A percentile compares a stretch with the other conserved stretches of the same genome.
These are phyloP conservation scores for Propsilocerus akamusi DNA, from an alignment of 1,140 invertebrate species.

Conservation along the genomic window DNA sequence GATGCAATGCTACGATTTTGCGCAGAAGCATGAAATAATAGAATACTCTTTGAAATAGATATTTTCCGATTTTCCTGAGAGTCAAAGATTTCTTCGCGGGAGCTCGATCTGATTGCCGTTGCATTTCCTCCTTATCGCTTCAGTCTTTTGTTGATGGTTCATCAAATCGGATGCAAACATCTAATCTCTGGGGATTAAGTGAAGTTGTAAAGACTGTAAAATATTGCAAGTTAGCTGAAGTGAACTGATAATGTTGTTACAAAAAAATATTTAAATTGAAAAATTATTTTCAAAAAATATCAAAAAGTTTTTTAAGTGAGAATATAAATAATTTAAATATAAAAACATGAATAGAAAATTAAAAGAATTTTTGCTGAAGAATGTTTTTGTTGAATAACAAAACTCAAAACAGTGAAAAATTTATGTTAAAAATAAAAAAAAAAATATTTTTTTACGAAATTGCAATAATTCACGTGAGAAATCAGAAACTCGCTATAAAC, in stretches of 20 bases:
- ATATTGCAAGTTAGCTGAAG: background rate
- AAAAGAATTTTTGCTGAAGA: no score
- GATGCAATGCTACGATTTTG: background rate
- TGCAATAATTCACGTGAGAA: no score
- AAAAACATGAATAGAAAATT: background rate
- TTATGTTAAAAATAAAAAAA: no score
- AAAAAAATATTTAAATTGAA: background rate
- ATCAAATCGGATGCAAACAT: background rate
- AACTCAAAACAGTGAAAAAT: no score
- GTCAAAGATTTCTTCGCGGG: background rate
- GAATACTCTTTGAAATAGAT: background rate
- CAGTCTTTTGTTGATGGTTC: background rate
- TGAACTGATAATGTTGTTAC: background rate
- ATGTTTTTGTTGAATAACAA: no score
- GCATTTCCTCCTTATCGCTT: conserved; percentile 2
- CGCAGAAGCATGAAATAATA: background rate
- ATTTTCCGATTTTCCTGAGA: background rate
- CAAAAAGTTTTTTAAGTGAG: background rate
- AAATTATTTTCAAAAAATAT: background rate
- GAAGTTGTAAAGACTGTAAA: background rate
- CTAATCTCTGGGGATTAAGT: no score
- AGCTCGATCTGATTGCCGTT: background rate
- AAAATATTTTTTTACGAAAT: no score
- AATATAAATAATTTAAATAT: background rate
- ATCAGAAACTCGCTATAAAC: no score